A percentile compares a stretch with the other conserved stretches of the same genome.
Evolutionary conservation across 2,113 vertebrate genomes (phyloP).

Genomic region (Chroicocephalus ridibundus): DNA sequence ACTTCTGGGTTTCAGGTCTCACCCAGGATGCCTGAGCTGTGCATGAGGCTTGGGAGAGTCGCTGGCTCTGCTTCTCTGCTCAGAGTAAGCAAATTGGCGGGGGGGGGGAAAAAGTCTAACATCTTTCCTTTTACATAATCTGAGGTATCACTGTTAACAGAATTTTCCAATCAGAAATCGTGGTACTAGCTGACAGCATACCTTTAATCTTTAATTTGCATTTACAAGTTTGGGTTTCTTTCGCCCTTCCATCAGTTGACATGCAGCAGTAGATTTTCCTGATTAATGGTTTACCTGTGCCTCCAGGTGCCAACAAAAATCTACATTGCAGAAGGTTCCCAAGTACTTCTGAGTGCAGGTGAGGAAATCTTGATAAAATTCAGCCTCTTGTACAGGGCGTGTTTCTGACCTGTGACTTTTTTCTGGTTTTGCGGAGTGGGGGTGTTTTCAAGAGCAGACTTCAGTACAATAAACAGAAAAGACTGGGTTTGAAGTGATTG

Average conservation of each 20-base stretch:
- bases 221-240: background rate
- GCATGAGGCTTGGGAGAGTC: fast-evolving
- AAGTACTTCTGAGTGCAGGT: background rate
- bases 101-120: fast-evolving
- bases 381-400: background rate
- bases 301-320: conserved; percentile 31
- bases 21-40: background rate
- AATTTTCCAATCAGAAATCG: background rate
- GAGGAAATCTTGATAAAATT: conserved; percentile 33
- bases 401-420: background rate
- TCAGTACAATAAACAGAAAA: background rate
- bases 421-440: background rate
- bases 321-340: background rate
- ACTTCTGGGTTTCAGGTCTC: background rate
- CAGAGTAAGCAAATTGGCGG: background rate
- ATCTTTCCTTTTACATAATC: background rate
- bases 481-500: background rate
- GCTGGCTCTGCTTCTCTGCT: background rate
- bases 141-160: background rate
- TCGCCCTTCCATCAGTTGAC: background rate
- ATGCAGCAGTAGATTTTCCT: background rate
- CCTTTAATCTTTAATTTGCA: conserved; percentile 12
- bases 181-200: background rate
- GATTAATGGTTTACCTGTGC: conserved; percentile 60
- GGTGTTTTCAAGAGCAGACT: background rate